Evolutionary conservation across 1,140 invertebrate species (phyloP), one percentile per base, ranked within the genome.

Genomic region (Meteorus sp.): DNA sequence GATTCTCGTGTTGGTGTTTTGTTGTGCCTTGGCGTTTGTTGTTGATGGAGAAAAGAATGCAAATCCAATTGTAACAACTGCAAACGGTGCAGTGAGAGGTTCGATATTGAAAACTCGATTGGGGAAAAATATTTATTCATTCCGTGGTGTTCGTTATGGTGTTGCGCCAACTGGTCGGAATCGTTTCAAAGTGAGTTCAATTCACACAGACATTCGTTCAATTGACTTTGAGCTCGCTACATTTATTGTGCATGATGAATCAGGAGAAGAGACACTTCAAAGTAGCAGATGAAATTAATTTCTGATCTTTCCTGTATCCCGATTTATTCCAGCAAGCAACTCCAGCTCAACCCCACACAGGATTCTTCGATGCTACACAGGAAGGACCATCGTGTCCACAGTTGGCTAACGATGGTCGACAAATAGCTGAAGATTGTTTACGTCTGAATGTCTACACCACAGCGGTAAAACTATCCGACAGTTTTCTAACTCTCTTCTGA

Each of bases 381-480:
- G 68, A 73, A 43, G 70, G 70, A 1, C 64, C 62, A 27, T 65
- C 67, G 15, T 74, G 72, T 56, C 65, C 60, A 2, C 59, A 59
- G 41, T 35, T 20, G 1, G 39, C 33, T 9, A 60, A 29, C 8
- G 25, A 33, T 50, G n/a, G 27, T 11, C 15, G 19, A 15, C 62
- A 25, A 1, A 59, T 50, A n/a, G 71, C 53, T 51, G 87, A 89
- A 81, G 90, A 94, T 72, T 94, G 91, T 69, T 81, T 93, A 9
- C 86, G 87, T 68, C 78, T 94, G 8, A 93, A 92, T 70, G 85
- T 94, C 4, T 91, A 89, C 69, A 87, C 89, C 11, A 88, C 88
- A 31, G 68, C 66, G 59, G 76, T 76, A 69, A n/a, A n/a, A n/a
- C n/a, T n/a, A n/a, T n/a, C n/a, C n/a, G n/a, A n/a, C n/a, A n/a